Percentiles rank a stretch among this genome's conserved stretches.
Evolutionary conservation across 2,888 invertebrate species (phyloP).

Genomic region (Phragmatobia fuliginosa): DNA sequence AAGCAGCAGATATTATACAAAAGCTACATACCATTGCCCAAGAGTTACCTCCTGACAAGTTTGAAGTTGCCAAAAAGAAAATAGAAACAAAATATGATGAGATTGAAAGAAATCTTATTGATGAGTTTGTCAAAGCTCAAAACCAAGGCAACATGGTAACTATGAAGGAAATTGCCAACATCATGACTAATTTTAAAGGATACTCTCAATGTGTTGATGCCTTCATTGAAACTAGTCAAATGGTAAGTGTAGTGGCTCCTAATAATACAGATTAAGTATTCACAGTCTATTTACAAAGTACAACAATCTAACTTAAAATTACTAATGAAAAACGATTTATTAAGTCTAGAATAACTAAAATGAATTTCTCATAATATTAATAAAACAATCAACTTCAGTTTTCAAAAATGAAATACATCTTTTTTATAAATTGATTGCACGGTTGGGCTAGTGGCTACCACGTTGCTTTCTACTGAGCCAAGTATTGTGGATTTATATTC

Average conservation of each 20-base stretch:
- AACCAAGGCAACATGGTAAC: conserved; percentile 93
- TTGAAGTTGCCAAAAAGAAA: conserved; percentile 93
- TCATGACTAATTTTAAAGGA: conserved; percentile 98
- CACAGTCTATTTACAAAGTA: too few species aligned
- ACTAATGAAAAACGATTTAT: too few species aligned
- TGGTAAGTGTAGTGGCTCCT: conserved; percentile 83
- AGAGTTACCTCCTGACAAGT: conserved; percentile 95
- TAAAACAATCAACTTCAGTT: too few species aligned
- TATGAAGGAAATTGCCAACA: conserved; percentile 97
- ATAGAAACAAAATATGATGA: conserved; percentile 96
- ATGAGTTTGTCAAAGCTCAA: conserved; percentile 97
- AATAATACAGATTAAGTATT: neutral
- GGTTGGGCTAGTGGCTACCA: too few species aligned
- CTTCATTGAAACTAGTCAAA: conserved; percentile 98
- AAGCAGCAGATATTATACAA: conserved; percentile 99
- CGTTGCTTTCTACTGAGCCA: too few species aligned
- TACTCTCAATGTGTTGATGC: conserved; percentile 98
- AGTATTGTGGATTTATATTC: too few species aligned
- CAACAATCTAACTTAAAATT: too few species aligned
- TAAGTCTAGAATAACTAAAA: too few species aligned
- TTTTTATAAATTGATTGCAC: too few species aligned
- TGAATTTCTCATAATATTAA: too few species aligned
- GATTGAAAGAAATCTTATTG: conserved; percentile 95
- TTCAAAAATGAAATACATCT: too few species aligned
- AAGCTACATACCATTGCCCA: conserved; percentile 98